A percentile compares a stretch with the other conserved stretches of the same genome.
These are phyloP conservation scores for Halocaridina rubra DNA, from an alignment of 2,888 invertebrate genomes.

Conservation along the genomic window DNA sequence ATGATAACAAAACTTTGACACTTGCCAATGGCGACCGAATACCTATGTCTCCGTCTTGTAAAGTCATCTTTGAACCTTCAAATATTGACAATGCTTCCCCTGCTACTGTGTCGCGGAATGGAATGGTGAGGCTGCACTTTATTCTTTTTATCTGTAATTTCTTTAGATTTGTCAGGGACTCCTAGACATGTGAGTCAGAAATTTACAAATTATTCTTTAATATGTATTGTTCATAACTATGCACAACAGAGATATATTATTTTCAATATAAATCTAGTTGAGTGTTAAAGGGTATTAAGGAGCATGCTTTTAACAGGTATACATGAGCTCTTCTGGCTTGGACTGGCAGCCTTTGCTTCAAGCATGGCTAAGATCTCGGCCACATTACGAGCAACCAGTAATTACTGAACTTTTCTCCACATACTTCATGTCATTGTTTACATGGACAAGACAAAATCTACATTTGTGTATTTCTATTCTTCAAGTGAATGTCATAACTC, in stretches of 20 bases:
- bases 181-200: too few species aligned
- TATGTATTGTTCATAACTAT: too few species aligned
- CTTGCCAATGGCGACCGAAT: constrained; percentile 95
- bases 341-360: constrained; percentile 91
- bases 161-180: too few species aligned
- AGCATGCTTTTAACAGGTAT: constrained; percentile 77
- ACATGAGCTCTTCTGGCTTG: constrained; percentile 96
- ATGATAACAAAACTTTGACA: constrained; percentile 95
- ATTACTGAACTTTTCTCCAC: constrained; percentile 80
- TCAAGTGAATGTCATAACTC: constrained; percentile 90
- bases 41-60: constrained; percentile 92
- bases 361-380: constrained; percentile 81
- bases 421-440: constrained; percentile 79
- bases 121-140: constrained; percentile 76
- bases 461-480: constrained; percentile 85
- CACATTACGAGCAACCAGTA: constrained; percentile 74
- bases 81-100: constrained; percentile 98
- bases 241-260: too few species aligned
- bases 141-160: neutral
- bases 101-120: constrained; percentile 93
- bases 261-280: too few species aligned
- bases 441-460: constrained; percentile 88
- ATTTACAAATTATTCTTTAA: too few species aligned
- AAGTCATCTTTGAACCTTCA: constrained; percentile 96
- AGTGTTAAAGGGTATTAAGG: too few species aligned